Evolutionary conservation across 53 echinoderm and acorn worm genomes (phyloP), one percentile per base, ranked within the genome.

Genomic region (Antedon mediterranea): DNA sequence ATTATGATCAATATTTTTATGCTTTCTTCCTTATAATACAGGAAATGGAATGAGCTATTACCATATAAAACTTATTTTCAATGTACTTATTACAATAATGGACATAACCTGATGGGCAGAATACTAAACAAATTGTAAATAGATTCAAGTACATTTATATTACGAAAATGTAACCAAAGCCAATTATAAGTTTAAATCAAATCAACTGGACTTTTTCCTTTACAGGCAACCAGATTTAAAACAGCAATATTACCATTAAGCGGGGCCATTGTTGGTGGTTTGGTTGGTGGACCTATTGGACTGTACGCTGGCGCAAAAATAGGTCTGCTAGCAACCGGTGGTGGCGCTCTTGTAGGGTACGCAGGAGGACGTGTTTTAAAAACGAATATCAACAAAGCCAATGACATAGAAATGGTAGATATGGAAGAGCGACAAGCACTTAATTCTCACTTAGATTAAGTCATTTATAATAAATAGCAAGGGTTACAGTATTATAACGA

Each of bases 231-330:
- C 43, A 84, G 81, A 13, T 71, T 83, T 26, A 97, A 92, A 73
- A 75, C 90, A 26, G 91, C 80, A 13, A 79, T 92, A 33, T 79
- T 97, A 28, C 97, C 97, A n/a, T 44, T 97, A 14, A 82, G 87
- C 78, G 97, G 97, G 4, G 97, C 97, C 3, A 44, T 90, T 33
- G 43, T 97, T 23, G 97, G 97, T 34, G 89, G 89, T 2, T 87
- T 85, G 28, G 82, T 92, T 0, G 97, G 97, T 3, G 97, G 97
- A 28, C 97, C 97, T 3, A 75, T 97, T 4, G 97, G 97, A 3
- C 43, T 92, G 20, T 83, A 88, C 32, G 92, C 92, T 6, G 97
- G 97, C 14, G 34, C 85, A 34, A 97, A 97, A 81, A 37, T 97
- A 0, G 97, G 97, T 31, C 87, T 89, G 4, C 86, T 82, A 0